Evolutionary conservation across 1,140 invertebrate species (phyloP).

Genomic region (Lordiphosa collinella): DNA sequence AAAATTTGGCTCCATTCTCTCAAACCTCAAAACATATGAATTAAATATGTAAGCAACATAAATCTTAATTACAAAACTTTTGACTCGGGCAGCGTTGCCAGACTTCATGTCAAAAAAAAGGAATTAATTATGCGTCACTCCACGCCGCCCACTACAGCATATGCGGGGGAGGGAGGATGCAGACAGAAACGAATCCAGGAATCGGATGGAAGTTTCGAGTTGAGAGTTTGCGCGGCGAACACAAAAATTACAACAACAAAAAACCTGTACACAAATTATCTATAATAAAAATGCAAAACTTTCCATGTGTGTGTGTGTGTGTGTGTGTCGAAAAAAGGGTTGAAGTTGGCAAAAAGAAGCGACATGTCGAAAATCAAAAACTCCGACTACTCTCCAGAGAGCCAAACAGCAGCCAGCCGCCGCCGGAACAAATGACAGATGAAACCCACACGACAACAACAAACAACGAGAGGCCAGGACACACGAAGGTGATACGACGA

Average conservation of each 20-base stretch:
- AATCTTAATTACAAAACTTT: conserved; percentile 31
- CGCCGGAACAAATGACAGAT: conserved; percentile 57
- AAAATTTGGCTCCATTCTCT: too few species aligned
- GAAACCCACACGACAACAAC: conserved; percentile 49
- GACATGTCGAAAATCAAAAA: conserved; percentile 75
- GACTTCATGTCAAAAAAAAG: conserved; percentile 27
- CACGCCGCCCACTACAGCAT: conserved; percentile 8
- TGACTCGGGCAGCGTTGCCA: conserved; percentile 50
- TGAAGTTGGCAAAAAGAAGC: conserved; percentile 42
- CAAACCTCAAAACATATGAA: too few species aligned
- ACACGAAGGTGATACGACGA: conserved; percentile 42
- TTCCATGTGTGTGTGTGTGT: conserved; percentile 22
- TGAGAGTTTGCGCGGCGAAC: conserved; percentile 71
- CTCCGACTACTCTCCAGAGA: conserved; percentile 72
- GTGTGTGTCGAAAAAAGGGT: conserved; percentile 58
- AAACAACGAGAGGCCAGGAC: conserved; percentile 6
- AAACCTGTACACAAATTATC: conserved; percentile 77
- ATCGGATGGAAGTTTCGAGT: conserved; percentile 47
- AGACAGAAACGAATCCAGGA: conserved; percentile 28
- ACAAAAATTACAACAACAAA: conserved; percentile 67
- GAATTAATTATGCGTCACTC: too few species aligned
- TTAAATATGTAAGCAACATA: too few species aligned
- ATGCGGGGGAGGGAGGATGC: conserved; percentile 39
- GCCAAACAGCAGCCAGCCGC: conserved; percentile 38
- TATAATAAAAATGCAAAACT: conserved; percentile 78